phyloP scores from a whole-genome alignment of 2,888 invertebrate genomes.

The Drosophila nigricruria region DNA sequence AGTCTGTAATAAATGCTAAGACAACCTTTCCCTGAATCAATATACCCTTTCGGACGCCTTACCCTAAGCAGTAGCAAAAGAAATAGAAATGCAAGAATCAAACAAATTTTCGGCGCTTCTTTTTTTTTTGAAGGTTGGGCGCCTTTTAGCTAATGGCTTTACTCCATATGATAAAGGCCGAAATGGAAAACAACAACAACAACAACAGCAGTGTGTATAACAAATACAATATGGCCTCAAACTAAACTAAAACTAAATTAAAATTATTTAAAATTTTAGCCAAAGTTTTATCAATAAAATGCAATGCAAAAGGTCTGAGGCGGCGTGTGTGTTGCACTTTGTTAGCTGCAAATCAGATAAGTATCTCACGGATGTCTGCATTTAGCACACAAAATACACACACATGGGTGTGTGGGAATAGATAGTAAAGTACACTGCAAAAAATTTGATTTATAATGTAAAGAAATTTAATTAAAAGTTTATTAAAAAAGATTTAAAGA shows the following conservation, averaged over 20 bases:
- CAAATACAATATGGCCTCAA: conserved; percentile 29
- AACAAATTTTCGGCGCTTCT: conserved; percentile 48
- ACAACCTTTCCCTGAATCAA: background rate
- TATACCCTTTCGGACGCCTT: conserved; percentile 5
- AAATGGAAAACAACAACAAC: conserved; percentile 5
- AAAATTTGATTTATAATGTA: background rate
- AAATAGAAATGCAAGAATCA: conserved; percentile 46
- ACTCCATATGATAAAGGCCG: conserved; percentile 56
- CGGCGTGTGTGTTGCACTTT: conserved; percentile 36
- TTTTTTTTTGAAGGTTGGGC: conserved; percentile 69
- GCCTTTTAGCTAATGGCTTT: conserved; percentile 74
- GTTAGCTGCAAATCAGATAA: conserved; percentile 71
- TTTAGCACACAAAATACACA: conserved; percentile 29
- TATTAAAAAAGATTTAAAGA: too few species aligned
- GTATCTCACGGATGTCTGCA: conserved; percentile 72
- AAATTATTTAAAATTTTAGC: conserved; percentile 79
- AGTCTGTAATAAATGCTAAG: background rate
- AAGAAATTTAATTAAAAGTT: background rate
- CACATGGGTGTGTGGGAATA: background rate
- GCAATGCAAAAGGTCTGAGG: conserved; percentile 39
- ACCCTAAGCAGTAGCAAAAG: conserved; percentile 14
- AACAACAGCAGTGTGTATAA: conserved; percentile 19
- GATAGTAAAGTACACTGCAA: background rate
- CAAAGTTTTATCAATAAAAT: conserved; percentile 79
- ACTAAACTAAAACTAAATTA: conserved; percentile 75